Evolutionary conservation across 2,797 vertebrate species (phyloP).

Genomic region (Caiman crocodilus): DNA sequence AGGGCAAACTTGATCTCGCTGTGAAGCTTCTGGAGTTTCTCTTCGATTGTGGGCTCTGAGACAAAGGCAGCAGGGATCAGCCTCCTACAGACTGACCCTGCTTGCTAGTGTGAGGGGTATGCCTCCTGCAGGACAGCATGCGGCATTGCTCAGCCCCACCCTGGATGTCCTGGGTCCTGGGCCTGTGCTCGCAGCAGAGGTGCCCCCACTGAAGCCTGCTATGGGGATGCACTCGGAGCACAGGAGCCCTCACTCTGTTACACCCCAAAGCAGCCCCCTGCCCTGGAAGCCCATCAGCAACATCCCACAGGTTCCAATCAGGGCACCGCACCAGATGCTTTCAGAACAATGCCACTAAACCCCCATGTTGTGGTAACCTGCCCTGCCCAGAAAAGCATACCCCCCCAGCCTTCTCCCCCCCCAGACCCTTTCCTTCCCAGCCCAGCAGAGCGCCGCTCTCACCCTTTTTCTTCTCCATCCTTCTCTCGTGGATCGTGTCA

Average conservation of each 20-base stretch:
- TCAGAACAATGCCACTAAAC: not conserved
- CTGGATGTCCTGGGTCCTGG: too few species aligned
- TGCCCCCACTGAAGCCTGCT: not conserved
- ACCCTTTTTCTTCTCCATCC: constrained; percentile 95
- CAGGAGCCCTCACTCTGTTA: not conserved
- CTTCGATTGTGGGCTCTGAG: constrained; percentile 92
- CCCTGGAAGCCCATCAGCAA: not conserved
- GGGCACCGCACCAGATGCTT: not conserved
- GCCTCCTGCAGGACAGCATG: too few species aligned
- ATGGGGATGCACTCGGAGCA: not conserved
- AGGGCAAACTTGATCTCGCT: constrained; percentile 97
- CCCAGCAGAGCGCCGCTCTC: not conserved
- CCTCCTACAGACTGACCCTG: accelerated
- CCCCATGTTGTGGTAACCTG: not conserved
- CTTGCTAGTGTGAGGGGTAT: too few species aligned
- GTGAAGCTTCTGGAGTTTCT: constrained; percentile 96
- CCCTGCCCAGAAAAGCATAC: not conserved
- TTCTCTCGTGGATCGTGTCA: constrained; percentile 86
- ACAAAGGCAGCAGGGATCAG: not conserved
- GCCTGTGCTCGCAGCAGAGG: too few species aligned
- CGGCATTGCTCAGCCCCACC: too few species aligned
- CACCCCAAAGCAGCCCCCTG: not conserved
- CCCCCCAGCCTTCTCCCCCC: not conserved
- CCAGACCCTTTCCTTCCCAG: not conserved
- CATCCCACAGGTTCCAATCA: not conserved